phyloP scores from a whole-genome alignment of 2,888 invertebrate genomes.

The Eubasilissa splendida region DNA sequence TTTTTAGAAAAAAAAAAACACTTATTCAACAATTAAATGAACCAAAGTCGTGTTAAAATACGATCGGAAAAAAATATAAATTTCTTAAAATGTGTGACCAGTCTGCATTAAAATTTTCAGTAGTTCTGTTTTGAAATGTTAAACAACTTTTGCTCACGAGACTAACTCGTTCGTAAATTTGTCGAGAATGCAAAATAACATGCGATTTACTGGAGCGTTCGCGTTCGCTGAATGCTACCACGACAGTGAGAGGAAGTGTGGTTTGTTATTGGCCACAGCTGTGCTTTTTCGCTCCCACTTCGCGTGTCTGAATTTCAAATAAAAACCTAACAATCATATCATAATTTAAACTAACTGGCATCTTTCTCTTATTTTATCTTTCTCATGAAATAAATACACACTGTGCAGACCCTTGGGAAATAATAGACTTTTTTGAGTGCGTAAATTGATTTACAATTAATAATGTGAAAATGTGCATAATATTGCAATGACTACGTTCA shows the following conservation, averaged over 20 bases:
- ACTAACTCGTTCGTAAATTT: too few species aligned
- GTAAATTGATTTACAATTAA: too few species aligned
- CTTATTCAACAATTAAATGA: too few species aligned
- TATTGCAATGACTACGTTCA: too few species aligned
- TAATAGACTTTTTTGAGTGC: background rate
- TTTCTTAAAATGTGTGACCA: too few species aligned
- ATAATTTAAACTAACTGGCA: background rate
- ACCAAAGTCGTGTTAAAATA: too few species aligned
- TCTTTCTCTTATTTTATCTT: background rate
- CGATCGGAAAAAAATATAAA: too few species aligned
- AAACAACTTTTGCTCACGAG: too few species aligned
- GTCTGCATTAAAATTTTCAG: too few species aligned
- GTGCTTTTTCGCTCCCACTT: slow-evolving; percentile 27
- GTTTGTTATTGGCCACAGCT: slow-evolving; percentile 35
- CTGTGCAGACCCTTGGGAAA: slow-evolving; percentile 10
- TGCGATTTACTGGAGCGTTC: slow-evolving; percentile 19
- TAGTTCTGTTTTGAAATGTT: too few species aligned
- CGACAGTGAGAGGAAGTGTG: slow-evolving; percentile 33
- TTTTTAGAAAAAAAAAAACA: too few species aligned
- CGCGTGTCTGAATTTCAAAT: slow-evolving; percentile 11
- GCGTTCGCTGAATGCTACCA: slow-evolving; percentile 8
- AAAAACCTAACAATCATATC: slow-evolving; percentile 11
- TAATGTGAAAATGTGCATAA: too few species aligned
- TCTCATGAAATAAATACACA: background rate
- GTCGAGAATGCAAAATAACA: background rate